phyloP scores from a whole-genome alignment of 2,113 vertebrate genomes.

The Psephotus haematonotus region DNA sequence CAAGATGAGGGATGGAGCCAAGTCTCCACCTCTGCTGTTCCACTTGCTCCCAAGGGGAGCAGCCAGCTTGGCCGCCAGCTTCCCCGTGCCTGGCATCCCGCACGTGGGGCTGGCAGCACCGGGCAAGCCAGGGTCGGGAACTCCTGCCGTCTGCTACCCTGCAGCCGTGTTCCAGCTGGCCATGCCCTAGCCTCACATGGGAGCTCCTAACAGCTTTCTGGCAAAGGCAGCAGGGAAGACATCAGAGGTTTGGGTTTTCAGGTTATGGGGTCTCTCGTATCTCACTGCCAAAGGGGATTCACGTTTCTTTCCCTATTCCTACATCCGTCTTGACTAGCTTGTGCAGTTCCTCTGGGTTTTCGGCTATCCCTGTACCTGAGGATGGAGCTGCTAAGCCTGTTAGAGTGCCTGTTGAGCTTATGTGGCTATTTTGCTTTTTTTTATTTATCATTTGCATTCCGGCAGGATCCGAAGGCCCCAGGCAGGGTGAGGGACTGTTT shows the following conservation, averaged over 20 bases:
- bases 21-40: conserved; percentile 3
- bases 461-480: neutral
- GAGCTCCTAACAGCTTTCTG: neutral
- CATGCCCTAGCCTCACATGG: neutral
- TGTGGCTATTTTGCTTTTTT: neutral
- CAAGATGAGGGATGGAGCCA: neutral
- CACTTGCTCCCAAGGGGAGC: neutral
- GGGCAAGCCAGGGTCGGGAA: neutral
- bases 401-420: neutral
- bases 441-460: neutral
- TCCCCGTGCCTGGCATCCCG: neutral
- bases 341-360: neutral
- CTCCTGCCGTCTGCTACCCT: neutral
- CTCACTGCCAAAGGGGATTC: neutral
- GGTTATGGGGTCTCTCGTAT: neutral
- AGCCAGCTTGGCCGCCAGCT: neutral
- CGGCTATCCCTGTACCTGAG: neutral
- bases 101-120: neutral
- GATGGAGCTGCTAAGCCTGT: neutral
- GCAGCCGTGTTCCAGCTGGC: neutral
- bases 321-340: neutral
- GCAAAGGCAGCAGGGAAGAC: neutral
- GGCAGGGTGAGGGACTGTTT: neutral
- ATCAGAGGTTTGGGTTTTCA: neutral
- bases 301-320: neutral